These are phyloP conservation scores for Hyphantria cunea DNA, from an alignment of 1,140 invertebrate genomes.

Conservation along the genomic window DNA sequence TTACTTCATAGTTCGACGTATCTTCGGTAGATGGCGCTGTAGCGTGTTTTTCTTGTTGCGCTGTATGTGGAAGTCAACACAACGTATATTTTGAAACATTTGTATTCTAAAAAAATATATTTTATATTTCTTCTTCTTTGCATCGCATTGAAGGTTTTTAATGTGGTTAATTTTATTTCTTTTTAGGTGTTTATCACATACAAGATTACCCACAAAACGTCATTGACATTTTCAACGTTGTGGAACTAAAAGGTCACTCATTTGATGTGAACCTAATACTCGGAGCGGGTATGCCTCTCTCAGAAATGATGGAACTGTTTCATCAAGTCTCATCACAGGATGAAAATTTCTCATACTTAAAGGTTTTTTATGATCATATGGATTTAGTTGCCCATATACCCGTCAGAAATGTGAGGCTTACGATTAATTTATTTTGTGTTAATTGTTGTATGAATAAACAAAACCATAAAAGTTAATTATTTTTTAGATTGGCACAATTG, in stretches of 20 bases:
- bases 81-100: no score
- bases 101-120: no score
- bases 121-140: no score
- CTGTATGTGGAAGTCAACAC: no score
- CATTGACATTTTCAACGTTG: slow-evolving; percentile 87
- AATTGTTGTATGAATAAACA: slow-evolving; percentile 91
- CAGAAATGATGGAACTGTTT: slow-evolving; percentile 85
- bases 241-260: slow-evolving; percentile 84
- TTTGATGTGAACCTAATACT: slow-evolving; percentile 81
- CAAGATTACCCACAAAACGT: slow-evolving; percentile 77
- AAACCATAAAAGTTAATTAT: slow-evolving; percentile 53
- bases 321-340: slow-evolving; percentile 78
- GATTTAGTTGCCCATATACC: slow-evolving; percentile 88
- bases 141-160: no score
- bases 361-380: slow-evolving; percentile 81
- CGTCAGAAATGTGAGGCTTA: slow-evolving; percentile 84
- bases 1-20: no score
- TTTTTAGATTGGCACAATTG: slow-evolving; percentile 87
- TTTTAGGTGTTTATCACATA: slow-evolving; percentile 72
- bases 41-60: no score
- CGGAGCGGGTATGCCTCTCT: slow-evolving; percentile 86
- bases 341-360: slow-evolving; percentile 72
- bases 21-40: no score
- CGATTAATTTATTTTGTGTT: slow-evolving; percentile 89
- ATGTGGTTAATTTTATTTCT: slow-evolving; percentile 1